Percentiles rank a stretch among this genome's conserved stretches.
Conservation (phyloP, 2,113 vertebrate species). For the Caranx ignobilis region DNA sequence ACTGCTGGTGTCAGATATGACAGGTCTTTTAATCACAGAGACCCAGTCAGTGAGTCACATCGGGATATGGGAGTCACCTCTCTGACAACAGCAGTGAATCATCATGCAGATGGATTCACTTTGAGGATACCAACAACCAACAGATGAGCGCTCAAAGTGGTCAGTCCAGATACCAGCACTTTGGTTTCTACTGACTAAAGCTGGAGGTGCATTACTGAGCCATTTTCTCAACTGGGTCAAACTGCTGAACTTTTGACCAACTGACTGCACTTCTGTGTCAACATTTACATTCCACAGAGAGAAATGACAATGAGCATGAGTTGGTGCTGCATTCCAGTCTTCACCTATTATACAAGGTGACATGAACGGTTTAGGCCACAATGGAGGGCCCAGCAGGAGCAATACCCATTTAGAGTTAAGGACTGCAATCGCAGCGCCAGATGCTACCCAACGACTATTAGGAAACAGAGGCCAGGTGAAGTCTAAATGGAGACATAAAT, state of each 20-base stretch:
- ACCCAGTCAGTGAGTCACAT: constrained; percentile 59
- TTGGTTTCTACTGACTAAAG: neutral
- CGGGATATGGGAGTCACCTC: constrained; percentile 42
- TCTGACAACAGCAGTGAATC: constrained; percentile 67
- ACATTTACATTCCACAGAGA: constrained; percentile 73
- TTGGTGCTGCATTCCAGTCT: constrained; percentile 72
- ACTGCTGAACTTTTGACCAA: constrained; percentile 69
- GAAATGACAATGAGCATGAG: constrained; percentile 71
- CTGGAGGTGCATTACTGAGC: neutral
- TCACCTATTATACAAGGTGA: constrained; percentile 72
- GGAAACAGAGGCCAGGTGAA: too few species aligned
- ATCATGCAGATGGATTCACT: constrained; percentile 58
- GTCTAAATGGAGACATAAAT: neutral
- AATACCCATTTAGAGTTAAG: constrained; percentile 12
- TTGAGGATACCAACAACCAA: constrained; percentile 40
- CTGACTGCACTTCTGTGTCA: constrained; percentile 67
- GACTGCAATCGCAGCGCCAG: neutral
- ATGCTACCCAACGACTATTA: neutral
- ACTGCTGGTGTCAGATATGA: constrained; percentile 28
- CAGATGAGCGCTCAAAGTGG: neutral
- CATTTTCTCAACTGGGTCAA: constrained; percentile 54
- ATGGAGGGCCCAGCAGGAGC: constrained; percentile 26
- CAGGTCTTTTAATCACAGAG: constrained; percentile 40
- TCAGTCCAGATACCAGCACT: neutral
- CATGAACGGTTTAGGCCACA: constrained; percentile 38